These are phyloP conservation scores for Drosophila cracens DNA, from an alignment of 2,888 invertebrate genomes.

Conservation along the genomic window DNA sequence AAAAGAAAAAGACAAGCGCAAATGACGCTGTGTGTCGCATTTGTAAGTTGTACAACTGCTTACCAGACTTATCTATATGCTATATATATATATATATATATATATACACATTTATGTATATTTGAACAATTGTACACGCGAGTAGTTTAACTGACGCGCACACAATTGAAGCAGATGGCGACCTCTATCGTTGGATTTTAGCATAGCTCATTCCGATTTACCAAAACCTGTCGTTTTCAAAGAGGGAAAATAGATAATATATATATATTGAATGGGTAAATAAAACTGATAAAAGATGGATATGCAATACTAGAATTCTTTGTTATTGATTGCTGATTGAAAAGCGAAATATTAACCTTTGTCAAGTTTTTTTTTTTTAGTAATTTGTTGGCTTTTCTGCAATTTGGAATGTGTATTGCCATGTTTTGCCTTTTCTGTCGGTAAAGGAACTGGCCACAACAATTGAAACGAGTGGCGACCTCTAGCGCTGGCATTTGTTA, in stretches of 20 bases:
- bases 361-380: not conserved
- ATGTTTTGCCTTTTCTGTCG: slow-evolving; percentile 5
- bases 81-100: slow-evolving; percentile 11
- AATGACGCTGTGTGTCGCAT: slow-evolving; percentile 39
- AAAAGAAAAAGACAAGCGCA: slow-evolving; percentile 31
- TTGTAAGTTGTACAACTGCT: slow-evolving; percentile 38
- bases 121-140: not conserved
- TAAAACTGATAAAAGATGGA: not conserved
- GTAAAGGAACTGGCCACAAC: slow-evolving; percentile 31
- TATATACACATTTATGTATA: slow-evolving; percentile 1
- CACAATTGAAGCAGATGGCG: slow-evolving; percentile 47
- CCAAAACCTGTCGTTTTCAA: not conserved
- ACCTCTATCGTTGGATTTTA: slow-evolving; percentile 9
- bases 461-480: slow-evolving; percentile 54
- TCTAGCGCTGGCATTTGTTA: slow-evolving; percentile 53
- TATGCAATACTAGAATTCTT: not conserved
- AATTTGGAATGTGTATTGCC: slow-evolving; percentile 8
- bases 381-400: slow-evolving; percentile 9
- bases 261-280: not conserved
- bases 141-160: slow-evolving; percentile 44
- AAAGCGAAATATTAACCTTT: not conserved
- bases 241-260: not conserved
- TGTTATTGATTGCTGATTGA: not conserved
- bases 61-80: slow-evolving; percentile 18
- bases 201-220: slow-evolving; percentile 19